Base-by-base conservation (phyloP, 64 coral and sea anemone species). In the Pocillopora verrucosa region DNA sequence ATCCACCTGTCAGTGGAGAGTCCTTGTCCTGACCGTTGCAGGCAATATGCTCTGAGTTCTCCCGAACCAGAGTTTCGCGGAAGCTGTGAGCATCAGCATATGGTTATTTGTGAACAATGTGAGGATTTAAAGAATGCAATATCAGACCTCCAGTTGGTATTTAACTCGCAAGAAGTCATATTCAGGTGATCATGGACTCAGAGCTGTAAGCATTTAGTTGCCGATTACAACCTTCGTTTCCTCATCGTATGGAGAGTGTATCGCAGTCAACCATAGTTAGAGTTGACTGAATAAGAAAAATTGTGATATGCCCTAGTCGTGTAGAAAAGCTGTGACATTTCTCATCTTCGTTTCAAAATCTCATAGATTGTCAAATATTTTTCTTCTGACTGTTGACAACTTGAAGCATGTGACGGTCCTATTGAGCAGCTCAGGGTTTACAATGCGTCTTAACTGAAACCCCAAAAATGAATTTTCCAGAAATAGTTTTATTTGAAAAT, bases 1-100 rank as follows among this genome's bases (percentile, higher is more conserved):
- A 78, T 63, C 73, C 87, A 89, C 60, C 65, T 65, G 63, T 60
- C 72, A 75, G 79, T 60, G 2, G 76, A 89, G 79, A 67, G 35
- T 59, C 72, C 75, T 16, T 89, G 87, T 56, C 75, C 74, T 79
- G 87, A 79, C 61, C 72, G 77, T 59, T 88, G 87, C 57, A 88
- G 58, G 77, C 57, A 77, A 22, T 77, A 62, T 34, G 73, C 74
- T 74, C 76, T 88, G 34, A 76, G 73, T 63, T 62, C 35, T 30
- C 61, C 58, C 36, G 87, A 88, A 60, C 58, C 68, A 77, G 87
- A 88, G 74, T 76, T 58, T 58, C 76, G 36, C 73, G 72, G 72
- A 19, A 58, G 37, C 15, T 88, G 87, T 58, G 45, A 77, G 61
- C 74, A 88, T 78, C 73, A 88, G 74, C 76, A 89, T 78, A 78